Conservation (phyloP, 2,888 invertebrate genomes). For the Timema podura region DNA sequence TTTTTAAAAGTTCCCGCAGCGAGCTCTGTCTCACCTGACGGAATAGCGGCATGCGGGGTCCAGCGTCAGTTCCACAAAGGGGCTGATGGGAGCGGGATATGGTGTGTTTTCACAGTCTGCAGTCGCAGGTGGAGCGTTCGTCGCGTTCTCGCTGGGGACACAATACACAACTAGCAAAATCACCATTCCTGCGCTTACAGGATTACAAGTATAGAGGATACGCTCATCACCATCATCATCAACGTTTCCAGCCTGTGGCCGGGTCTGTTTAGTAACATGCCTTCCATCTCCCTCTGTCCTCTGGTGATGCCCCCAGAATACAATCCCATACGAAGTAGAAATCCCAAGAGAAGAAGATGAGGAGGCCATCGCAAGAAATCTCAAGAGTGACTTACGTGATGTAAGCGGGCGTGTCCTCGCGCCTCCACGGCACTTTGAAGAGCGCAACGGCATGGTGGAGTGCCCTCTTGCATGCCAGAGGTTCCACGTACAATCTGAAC, state of each 20-base stretch:
- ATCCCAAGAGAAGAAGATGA: no score
- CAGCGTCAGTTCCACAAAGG: constrained; percentile 57
- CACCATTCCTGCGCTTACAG: no score
- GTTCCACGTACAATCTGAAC: constrained; percentile 56
- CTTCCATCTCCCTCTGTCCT: no score
- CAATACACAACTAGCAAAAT: neutral
- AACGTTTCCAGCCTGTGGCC: no score
- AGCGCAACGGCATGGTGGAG: constrained; percentile 57
- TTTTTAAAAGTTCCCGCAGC: no score
- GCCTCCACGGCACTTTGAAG: constrained; percentile 63
- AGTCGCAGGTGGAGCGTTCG: constrained; percentile 57
- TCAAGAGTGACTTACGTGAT: constrained; percentile 52
- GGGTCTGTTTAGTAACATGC: no score
- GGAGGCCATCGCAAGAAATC: no score
- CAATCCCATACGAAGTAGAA: no score
- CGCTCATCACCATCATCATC: no score
- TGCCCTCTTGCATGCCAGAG: constrained; percentile 47
- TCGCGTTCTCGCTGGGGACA: constrained; percentile 43
- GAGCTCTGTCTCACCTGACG: constrained; percentile 49
- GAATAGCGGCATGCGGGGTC: constrained; percentile 69
- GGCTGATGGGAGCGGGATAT: constrained; percentile 45
- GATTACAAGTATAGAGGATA: no score
- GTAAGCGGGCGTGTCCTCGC: constrained; percentile 56
- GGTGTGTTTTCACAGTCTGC: constrained; percentile 51
- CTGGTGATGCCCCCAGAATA: no score